Evolutionary conservation across 2,888 invertebrate genomes (phyloP).

Genomic region (Emmelina monodactyla): DNA sequence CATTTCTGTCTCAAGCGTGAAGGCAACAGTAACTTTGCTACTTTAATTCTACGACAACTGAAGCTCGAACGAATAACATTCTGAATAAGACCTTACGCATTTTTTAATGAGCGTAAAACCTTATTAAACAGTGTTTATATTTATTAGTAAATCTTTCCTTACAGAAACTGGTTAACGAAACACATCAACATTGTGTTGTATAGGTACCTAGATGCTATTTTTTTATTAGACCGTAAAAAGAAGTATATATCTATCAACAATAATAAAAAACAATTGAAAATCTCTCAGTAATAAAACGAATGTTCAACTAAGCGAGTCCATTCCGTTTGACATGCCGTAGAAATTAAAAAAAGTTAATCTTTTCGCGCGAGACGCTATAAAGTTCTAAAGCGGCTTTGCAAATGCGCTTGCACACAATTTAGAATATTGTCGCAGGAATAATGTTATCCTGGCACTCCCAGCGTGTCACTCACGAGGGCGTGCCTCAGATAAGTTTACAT

Average conservation of each 20-base stretch:
- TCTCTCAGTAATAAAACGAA: too few relatives aligned
- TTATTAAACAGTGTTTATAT: slow-evolving; percentile 61
- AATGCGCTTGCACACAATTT: slow-evolving; percentile 33
- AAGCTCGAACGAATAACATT: slow-evolving; percentile 32
- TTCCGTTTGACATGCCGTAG: too few relatives aligned
- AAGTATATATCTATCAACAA: too few relatives aligned
- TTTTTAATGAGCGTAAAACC: slow-evolving; percentile 58
- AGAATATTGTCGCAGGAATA: slow-evolving; percentile 26
- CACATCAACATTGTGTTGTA: too few relatives aligned
- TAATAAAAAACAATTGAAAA: too few relatives aligned
- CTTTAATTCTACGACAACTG: slow-evolving; percentile 51
- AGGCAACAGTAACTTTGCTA: slow-evolving; percentile 48
- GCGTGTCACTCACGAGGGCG: slow-evolving; percentile 58
- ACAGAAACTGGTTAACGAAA: too few relatives aligned
- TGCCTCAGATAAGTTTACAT: slow-evolving; percentile 62
- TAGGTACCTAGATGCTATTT: too few relatives aligned
- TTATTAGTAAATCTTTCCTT: too few relatives aligned
- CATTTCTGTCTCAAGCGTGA: slow-evolving; percentile 49
- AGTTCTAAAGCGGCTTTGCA: slow-evolving; percentile 43
- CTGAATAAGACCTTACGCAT: slow-evolving; percentile 61
- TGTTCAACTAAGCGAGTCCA: too few relatives aligned
- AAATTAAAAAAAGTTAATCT: too few relatives aligned
- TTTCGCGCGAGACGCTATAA: too few relatives aligned
- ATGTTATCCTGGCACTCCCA: slow-evolving; percentile 61
- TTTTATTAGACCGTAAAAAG: too few relatives aligned